Conservation (phyloP, 2,113 vertebrate genomes). For the Amia ocellicauda region DNA sequence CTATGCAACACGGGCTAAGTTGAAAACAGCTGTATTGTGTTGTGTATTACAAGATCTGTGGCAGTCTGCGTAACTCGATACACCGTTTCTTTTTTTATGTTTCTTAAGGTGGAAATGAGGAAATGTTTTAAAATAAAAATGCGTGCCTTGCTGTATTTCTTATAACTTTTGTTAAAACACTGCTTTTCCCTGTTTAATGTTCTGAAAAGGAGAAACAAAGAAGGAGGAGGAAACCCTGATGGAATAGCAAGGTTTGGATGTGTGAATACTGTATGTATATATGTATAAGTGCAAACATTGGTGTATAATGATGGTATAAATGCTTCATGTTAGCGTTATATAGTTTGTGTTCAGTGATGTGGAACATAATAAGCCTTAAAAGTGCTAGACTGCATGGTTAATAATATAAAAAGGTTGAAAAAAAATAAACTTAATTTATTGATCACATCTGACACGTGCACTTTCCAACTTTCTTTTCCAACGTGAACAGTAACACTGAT, state of each 20-base stretch:
- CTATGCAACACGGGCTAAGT: conserved; percentile 86
- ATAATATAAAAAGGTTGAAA: conserved; percentile 60
- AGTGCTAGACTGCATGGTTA: conserved; percentile 90
- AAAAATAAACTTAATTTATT: conserved; percentile 89
- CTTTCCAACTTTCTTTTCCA: conserved; percentile 16
- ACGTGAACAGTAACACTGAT: neutral
- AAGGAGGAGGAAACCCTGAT: conserved; percentile 17
- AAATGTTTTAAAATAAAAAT: conserved; percentile 63
- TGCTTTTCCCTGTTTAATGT: conserved; percentile 74
- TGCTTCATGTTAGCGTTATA: conserved; percentile 79
- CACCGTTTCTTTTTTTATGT: conserved; percentile 64
- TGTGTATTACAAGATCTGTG: conserved; percentile 68
- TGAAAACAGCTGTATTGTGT: conserved; percentile 70
- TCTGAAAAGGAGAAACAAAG: conserved; percentile 49
- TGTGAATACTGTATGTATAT: conserved; percentile 87
- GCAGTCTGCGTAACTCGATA: conserved; percentile 69
- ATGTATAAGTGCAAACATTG: conserved; percentile 79
- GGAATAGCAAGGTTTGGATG: conserved; percentile 76
- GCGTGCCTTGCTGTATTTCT: conserved; percentile 97
- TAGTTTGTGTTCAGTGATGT: conserved; percentile 79
- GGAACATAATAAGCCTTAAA: conserved; percentile 86
- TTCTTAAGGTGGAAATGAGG: conserved; percentile 66
- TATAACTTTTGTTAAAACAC: conserved; percentile 81
- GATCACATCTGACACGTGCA: conserved; percentile 64
- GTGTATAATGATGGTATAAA: conserved; percentile 83